Conservation (phyloP, 2,797 vertebrate genomes). For the Glyptemys insculpta region DNA sequence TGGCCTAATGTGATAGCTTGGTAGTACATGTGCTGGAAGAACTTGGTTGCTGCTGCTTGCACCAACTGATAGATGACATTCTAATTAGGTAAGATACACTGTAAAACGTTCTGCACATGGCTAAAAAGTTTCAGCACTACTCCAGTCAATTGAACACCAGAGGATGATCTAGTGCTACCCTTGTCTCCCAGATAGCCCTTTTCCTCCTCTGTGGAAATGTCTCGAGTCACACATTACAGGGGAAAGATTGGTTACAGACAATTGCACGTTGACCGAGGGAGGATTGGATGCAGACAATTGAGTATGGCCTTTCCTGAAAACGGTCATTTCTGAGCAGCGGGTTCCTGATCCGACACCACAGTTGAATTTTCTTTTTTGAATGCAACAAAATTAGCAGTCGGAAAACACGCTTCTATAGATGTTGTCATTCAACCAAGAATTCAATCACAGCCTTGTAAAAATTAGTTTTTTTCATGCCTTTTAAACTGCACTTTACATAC, state of each 20-base stretch:
- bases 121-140: not conserved
- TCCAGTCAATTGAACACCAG: not conserved
- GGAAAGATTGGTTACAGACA: not conserved
- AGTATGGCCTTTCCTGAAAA: constrained; percentile 20
- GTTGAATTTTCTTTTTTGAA: not conserved
- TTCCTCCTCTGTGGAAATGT: not conserved
- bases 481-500: not conserved
- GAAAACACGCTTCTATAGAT: constrained; percentile 3
- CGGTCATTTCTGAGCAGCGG: not conserved
- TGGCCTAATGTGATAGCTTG: not conserved
- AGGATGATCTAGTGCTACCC: fast-evolving
- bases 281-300: too few relatives aligned
- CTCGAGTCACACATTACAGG: not conserved
- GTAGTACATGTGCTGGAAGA: not conserved
- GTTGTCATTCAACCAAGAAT: not conserved
- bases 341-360: not conserved
- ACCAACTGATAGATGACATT: not conserved
- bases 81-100: not conserved
- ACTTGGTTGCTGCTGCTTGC: not conserved
- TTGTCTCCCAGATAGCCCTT: not conserved
- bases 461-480: not conserved
- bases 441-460: not conserved
- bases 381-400: not conserved
- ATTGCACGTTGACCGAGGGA: too few relatives aligned
- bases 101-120: not conserved